Percentiles rank a stretch among this genome's conserved stretches.
phyloP scores from a whole-genome alignment of 1,140 invertebrate genomes.

The Ctenoplectra terminalis region DNA sequence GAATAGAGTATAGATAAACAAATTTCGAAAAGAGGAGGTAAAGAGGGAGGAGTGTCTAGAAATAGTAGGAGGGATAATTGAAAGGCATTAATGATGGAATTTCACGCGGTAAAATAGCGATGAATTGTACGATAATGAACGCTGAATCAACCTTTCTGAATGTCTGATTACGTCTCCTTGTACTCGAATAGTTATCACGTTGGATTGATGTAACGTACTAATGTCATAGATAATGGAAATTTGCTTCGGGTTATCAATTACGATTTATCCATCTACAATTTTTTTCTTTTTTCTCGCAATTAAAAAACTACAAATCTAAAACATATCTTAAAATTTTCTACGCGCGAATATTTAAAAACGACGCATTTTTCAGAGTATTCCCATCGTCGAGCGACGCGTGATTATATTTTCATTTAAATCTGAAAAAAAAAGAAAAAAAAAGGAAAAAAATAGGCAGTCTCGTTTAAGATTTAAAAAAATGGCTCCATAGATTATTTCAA shows the following conservation, averaged over 20 bases:
- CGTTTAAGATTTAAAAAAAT: too few relatives aligned
- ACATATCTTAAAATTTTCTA: neutral
- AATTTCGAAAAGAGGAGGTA: neutral
- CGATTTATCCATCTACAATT: neutral
- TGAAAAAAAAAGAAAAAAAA: too few relatives aligned
- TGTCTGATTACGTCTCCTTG: neutral
- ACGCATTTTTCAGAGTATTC: neutral
- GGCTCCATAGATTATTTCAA: too few relatives aligned
- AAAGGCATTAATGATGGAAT: conserved; percentile 11
- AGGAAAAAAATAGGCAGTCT: too few relatives aligned
- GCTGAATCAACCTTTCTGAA: conserved; percentile 6
- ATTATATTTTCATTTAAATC: too few relatives aligned
- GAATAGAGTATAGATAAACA: neutral
- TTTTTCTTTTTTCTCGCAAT: neutral
- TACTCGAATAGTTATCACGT: neutral
- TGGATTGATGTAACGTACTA: neutral
- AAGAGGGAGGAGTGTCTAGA: too few relatives aligned
- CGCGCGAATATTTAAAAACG: neutral
- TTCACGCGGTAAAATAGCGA: conserved; percentile 24
- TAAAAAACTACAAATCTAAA: neutral
- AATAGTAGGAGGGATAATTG: neutral
- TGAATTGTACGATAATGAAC: conserved; percentile 19
- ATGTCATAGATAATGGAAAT: neutral
- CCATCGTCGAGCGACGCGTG: too few relatives aligned
- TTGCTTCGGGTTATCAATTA: neutral